Evolutionary conservation across 2,888 invertebrate species (phyloP), one percentile per base, ranked within the genome.

Genomic region (Platycnemis pennipes): DNA sequence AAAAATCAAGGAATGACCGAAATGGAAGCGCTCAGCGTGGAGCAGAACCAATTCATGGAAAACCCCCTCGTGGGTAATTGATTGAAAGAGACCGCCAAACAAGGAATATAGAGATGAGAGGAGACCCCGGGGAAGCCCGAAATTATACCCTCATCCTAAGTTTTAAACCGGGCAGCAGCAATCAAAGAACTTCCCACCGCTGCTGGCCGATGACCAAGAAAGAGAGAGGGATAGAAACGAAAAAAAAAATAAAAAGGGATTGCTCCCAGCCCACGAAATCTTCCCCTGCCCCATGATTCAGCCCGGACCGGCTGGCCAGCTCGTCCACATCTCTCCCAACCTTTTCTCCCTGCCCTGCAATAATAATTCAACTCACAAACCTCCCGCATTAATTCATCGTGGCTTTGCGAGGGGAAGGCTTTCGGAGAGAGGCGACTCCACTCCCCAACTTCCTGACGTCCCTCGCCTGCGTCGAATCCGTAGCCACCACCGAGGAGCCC

Each of bases 291-390:
- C 87, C 46, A 87, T 45, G 45, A 87, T n/a, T 87, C 87, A 45
- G 42, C 87, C 26, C 26, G 26, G 46, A 26, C 45, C 45, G 45
- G 77, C 45, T n/a, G 87, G 2, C 26, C 87, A n/a, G 13, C 46
- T 45, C 77, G 77, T 77, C 26, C 77, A 63, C n/a, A 16, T 77
- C 31, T 37, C 37, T 0, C 37, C 77, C 11, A 87, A 44, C 45
- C 45, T 26, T 37, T 37, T 45, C 87, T 87, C 45, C 44, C 87
- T 87, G 44, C 87, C 45, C 87, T 87, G 26, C 87, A 44, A 87
- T 87, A 87, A 87, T 87, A 87, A 87, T 87, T 87, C 87, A 87
- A 87, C 87, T 87, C 87, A 87, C 87, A 87, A 44, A 44, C 87
- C 87, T 87, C 87, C 44, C 87, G 87, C 87, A 87, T 87, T 87